Conservation (phyloP, 2,888 invertebrate genomes). For the Pyrochroa serraticornis region DNA sequence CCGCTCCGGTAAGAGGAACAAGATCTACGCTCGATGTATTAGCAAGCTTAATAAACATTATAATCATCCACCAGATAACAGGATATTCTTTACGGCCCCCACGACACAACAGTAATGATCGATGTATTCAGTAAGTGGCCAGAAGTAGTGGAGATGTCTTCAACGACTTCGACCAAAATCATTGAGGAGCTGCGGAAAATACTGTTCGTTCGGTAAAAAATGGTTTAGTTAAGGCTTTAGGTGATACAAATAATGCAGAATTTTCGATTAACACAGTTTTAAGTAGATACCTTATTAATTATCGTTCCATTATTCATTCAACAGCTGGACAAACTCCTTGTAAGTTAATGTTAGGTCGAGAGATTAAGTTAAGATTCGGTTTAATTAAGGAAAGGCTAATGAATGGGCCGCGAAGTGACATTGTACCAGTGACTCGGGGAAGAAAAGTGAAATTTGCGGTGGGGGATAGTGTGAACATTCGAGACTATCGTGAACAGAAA, state of each 20-base stretch:
- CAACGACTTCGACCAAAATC: slow-evolving; percentile 14
- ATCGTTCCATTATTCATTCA: not conserved
- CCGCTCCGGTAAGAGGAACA: too few relatives aligned
- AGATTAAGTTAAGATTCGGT: not conserved
- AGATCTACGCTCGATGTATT: too few relatives aligned
- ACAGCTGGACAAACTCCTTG: not conserved
- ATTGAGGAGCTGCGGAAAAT: slow-evolving; percentile 13
- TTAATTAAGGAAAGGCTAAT: not conserved
- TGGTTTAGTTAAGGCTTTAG: not conserved
- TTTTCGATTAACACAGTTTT: not conserved
- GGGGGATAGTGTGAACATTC: too few relatives aligned
- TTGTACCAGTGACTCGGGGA: too few relatives aligned
- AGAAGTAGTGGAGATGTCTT: slow-evolving; percentile 27
- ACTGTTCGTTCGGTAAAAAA: not conserved
- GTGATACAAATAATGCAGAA: not conserved
- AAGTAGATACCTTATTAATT: not conserved
- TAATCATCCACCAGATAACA: too few relatives aligned
- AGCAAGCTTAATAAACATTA: too few relatives aligned
- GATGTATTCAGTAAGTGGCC: slow-evolving; percentile 32
- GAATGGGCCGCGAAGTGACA: too few relatives aligned
- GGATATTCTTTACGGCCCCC: too few relatives aligned
- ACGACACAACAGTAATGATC: too few relatives aligned
- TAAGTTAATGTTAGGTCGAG: not conserved
- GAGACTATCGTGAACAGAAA: too few relatives aligned
- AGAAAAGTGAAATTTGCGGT: too few relatives aligned